phyloP scores from a whole-genome alignment of 2,797 vertebrate species.

The Melanotaenia maccullochi region DNA sequence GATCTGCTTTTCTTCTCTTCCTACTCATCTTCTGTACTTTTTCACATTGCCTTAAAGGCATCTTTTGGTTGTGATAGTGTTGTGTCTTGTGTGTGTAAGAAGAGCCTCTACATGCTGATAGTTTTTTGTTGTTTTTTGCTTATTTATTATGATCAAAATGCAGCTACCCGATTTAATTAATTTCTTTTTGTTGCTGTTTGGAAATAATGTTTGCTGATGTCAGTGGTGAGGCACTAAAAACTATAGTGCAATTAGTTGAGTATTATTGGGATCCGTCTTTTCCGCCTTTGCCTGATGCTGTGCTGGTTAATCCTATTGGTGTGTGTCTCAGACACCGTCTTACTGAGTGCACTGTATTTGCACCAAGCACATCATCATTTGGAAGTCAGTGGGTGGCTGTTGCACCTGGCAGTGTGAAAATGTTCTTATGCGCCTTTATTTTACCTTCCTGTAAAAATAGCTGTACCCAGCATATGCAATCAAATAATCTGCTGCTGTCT shows the following conservation, averaged over 20 bases:
- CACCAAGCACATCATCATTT: slow-evolving; percentile 26
- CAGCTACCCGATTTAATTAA: slow-evolving; percentile 14
- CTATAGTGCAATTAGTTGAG: slow-evolving; percentile 41
- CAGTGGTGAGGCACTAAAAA: slow-evolving; percentile 14
- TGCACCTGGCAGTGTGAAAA: slow-evolving; percentile 35
- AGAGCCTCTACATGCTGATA: slow-evolving; percentile 31
- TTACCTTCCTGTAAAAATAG: slow-evolving; percentile 10
- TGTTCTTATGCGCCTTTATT: neutral
- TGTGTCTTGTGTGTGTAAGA: slow-evolving; percentile 21
- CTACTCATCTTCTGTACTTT: slow-evolving; percentile 54
- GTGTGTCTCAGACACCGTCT: slow-evolving; percentile 10
- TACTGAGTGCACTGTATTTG: slow-evolving; percentile 19
- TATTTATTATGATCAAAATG: slow-evolving; percentile 38
- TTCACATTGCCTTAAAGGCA: slow-evolving; percentile 22
- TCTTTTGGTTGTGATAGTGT: slow-evolving; percentile 38
- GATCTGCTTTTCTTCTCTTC: slow-evolving; percentile 52
- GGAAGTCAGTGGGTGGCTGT: slow-evolving; percentile 23
- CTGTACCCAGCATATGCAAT: slow-evolving; percentile 3
- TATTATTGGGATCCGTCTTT: slow-evolving; percentile 45
- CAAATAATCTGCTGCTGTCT: slow-evolving; percentile 1
- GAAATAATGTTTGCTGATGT: slow-evolving; percentile 24
- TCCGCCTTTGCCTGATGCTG: slow-evolving; percentile 18
- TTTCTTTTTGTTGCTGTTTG: slow-evolving; percentile 8
- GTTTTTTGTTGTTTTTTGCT: slow-evolving; percentile 25
- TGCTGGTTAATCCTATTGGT: slow-evolving; percentile 16